A percentile compares a stretch with the other conserved stretches of the same genome.
These are phyloP conservation scores for Zootoca vivipara DNA, from an alignment of 2,113 vertebrate species.

Conservation along the genomic window DNA sequence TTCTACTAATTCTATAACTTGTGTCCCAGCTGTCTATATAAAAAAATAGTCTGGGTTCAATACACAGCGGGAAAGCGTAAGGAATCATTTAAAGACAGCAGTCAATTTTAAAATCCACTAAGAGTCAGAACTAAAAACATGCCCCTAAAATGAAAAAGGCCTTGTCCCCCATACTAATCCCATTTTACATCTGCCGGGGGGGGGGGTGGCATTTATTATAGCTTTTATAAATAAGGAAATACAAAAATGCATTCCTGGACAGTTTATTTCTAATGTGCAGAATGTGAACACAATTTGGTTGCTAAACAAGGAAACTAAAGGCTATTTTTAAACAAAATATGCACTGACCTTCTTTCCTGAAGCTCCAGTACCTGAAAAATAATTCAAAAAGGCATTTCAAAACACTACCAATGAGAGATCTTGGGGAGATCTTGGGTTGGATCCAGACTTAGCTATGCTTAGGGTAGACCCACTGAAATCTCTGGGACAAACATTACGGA, in stretches of 20 bases:
- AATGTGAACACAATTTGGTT: neutral
- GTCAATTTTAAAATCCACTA: too few species aligned
- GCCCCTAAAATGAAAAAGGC: too few species aligned
- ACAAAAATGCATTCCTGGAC: neutral
- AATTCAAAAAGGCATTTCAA: neutral
- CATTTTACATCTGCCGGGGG: too few species aligned
- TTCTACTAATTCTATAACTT: too few species aligned
- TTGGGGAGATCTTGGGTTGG: neutral
- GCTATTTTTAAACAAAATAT: neutral
- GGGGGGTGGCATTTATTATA: neutral
- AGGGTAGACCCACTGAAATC: too few species aligned
- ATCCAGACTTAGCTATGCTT: too few species aligned
- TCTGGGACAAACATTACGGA: neutral
- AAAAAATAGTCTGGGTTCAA: too few species aligned
- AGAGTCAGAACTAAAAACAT: too few species aligned
- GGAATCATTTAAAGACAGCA: too few species aligned
- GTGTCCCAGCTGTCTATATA: too few species aligned
- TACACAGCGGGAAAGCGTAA: too few species aligned
- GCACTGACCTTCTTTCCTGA: slow-evolving; percentile 8
- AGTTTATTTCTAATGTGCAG: neutral
- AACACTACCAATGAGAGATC: neutral
- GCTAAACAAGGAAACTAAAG: neutral
- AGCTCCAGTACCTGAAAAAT: neutral
- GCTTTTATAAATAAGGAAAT: neutral
- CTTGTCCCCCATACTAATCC: too few species aligned